These are phyloP conservation scores for Parnassius mnemosyne DNA, from an alignment of 2,888 invertebrate species.

Conservation along the genomic window DNA sequence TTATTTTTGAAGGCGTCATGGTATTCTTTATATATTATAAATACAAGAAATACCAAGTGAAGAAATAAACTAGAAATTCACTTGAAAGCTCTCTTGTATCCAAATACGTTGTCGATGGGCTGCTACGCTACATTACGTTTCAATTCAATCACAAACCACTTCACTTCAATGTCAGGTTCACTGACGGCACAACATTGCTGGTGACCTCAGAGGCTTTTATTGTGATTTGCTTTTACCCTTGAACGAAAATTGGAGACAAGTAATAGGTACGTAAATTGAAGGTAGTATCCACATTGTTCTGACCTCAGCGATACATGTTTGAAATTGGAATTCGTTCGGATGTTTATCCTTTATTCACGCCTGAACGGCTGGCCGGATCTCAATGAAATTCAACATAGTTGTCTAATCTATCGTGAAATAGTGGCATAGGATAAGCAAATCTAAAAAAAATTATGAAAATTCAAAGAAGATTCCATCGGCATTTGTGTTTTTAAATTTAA, in stretches of 20 bases:
- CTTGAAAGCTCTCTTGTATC: too few species aligned
- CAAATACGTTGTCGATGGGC: not conserved
- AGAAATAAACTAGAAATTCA: too few species aligned
- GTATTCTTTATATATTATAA: too few species aligned
- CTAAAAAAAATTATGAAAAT: conserved; percentile 47
- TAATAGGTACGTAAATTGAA: not conserved
- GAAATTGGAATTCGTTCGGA: too few species aligned
- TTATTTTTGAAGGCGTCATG: too few species aligned
- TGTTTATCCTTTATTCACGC: too few species aligned
- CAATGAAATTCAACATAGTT: too few species aligned
- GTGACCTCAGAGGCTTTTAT: conserved; percentile 37
- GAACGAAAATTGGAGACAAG: conserved; percentile 28
- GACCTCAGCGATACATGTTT: not conserved
- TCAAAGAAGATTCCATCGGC: conserved; percentile 46
- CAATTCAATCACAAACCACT: conserved; percentile 58
- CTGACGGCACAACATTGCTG: conserved; percentile 33
- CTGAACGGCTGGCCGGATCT: too few species aligned
- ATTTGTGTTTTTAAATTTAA: conserved; percentile 12
- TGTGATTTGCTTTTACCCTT: conserved; percentile 63
- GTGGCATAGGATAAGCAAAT: conserved; percentile 29
- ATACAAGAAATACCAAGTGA: too few species aligned
- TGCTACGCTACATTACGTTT: conserved; percentile 43
- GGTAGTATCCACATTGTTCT: not conserved
- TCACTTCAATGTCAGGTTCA: conserved; percentile 70
- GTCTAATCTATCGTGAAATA: too few species aligned